Conservation (phyloP, 2,797 vertebrate genomes). For the Dermochelys coriacea region DNA sequence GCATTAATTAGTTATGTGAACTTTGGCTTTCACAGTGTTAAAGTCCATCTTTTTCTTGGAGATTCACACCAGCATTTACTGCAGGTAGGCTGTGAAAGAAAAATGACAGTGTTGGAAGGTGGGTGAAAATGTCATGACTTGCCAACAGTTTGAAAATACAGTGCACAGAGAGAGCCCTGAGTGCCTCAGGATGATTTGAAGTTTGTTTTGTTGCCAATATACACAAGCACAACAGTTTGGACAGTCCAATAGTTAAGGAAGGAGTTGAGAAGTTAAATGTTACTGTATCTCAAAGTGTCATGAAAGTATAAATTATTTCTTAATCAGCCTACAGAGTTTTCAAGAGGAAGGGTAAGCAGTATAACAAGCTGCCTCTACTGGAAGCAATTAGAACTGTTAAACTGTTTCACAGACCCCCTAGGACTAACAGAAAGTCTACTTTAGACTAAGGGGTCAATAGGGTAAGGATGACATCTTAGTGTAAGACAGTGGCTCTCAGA, state of each 20-base stretch:
- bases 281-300: not conserved
- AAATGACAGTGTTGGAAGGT: not conserved
- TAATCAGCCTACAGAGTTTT: not conserved
- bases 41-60: not conserved
- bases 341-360: not conserved
- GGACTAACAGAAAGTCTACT: not conserved
- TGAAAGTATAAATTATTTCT: not conserved
- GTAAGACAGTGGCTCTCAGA: not conserved
- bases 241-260: not conserved
- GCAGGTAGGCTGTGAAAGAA: slow-evolving; percentile 9
- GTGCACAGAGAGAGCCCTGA: not conserved
- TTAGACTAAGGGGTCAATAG: not conserved
- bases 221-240: not conserved
- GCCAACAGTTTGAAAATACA: not conserved
- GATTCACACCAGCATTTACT: not conserved
- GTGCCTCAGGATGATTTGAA: not conserved
- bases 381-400: not conserved
- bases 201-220: not conserved
- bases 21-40: not conserved
- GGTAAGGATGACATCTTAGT: not conserved
- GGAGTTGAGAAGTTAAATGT: not conserved
- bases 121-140: not conserved
- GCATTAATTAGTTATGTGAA: not conserved
- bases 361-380: not conserved
- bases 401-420: not conserved